A percentile compares a stretch with the other conserved stretches of the same genome.
Evolutionary conservation across 2,888 invertebrate genomes (phyloP).

Genomic region (Metacarcinus magister): DNA sequence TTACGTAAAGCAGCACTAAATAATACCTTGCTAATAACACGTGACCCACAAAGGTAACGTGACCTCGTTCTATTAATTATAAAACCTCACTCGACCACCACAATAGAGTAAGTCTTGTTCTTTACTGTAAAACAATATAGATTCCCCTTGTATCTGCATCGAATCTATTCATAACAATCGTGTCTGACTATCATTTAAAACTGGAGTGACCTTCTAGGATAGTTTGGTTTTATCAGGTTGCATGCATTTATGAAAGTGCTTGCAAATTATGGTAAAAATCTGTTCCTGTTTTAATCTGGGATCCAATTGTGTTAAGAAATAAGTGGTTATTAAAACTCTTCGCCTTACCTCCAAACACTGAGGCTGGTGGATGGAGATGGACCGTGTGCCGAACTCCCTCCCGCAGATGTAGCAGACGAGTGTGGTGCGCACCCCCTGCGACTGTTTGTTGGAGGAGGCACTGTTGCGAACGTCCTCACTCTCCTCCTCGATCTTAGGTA

Average conservation of each 20-base stretch:
- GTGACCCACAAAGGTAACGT: background rate
- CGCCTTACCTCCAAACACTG: slow-evolving; percentile 87
- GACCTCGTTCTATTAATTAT: background rate
- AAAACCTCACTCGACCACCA: background rate
- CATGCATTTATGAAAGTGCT: no score
- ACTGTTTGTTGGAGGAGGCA: background rate
- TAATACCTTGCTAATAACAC: background rate
- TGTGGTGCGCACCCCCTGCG: slow-evolving; percentile 60
- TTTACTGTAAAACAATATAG: no score
- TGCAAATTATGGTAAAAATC: no score
- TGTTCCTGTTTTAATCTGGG: no score
- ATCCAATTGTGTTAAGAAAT: no score
- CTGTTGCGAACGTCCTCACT: slow-evolving; percentile 46
- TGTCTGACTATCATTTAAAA: no score
- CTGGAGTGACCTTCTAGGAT: no score
- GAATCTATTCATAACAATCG: no score
- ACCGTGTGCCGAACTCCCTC: slow-evolving; percentile 89
- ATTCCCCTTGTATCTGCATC: no score
- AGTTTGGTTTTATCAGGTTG: no score
- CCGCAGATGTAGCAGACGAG: slow-evolving; percentile 88
- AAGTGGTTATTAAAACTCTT: no score
- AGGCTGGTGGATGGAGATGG: slow-evolving; percentile 89
- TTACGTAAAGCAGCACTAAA: no score
- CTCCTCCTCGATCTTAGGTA: slow-evolving; percentile 75
- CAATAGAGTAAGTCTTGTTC: background rate